These are phyloP conservation scores for Hafferia zeledoni DNA, from an alignment of 2,797 vertebrate species.

Conservation along the genomic window DNA sequence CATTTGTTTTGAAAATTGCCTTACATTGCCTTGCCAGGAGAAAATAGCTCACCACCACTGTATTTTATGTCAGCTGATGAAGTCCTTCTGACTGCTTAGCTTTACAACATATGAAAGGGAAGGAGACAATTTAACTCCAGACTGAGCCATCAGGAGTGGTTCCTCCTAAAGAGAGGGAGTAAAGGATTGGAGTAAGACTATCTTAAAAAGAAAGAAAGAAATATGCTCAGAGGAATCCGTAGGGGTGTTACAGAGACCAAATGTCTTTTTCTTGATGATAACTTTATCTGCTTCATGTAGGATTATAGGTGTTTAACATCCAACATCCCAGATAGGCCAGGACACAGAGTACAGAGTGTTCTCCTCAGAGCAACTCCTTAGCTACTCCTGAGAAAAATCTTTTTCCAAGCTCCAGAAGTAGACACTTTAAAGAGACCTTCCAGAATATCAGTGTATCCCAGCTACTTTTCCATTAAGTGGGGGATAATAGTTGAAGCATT, in stretches of 20 bases:
- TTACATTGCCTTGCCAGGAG: background rate
- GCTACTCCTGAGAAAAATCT: background rate
- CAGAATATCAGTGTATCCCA: background rate
- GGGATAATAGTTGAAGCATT: background rate
- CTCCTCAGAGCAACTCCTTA: background rate
- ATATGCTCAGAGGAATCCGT: background rate
- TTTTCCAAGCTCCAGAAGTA: background rate
- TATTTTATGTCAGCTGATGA: background rate
- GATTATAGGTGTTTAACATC: background rate
- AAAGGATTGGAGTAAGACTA: background rate
- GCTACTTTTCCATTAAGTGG: background rate
- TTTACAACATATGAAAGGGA: fast-evolving
- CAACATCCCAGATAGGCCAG: background rate
- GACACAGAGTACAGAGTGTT: background rate
- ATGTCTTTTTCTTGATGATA: background rate
- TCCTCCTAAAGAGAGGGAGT: background rate
- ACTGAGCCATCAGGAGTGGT: fast-evolving
- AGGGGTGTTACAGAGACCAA: background rate
- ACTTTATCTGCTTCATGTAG: background rate
- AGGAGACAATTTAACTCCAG: background rate
- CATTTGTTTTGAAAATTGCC: background rate
- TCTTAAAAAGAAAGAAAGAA: background rate
- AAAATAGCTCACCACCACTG: background rate
- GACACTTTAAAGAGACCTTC: background rate
- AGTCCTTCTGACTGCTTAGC: background rate